These are phyloP conservation scores for Brienomyrus brachyistius DNA, from an alignment of 2,113 vertebrate genomes.

Conservation along the genomic window DNA sequence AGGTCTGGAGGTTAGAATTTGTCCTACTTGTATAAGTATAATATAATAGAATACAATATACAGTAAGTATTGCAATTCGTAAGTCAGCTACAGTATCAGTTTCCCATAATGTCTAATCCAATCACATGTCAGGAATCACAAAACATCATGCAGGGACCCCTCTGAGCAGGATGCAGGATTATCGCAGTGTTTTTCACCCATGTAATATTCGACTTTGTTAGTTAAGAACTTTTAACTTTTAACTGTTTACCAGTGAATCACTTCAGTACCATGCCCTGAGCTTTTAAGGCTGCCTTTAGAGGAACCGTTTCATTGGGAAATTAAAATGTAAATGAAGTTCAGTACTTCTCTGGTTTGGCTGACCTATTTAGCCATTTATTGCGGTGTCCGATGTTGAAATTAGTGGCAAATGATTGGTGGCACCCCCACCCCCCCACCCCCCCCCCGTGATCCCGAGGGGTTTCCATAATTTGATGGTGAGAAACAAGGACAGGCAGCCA, in stretches of 20 bases:
- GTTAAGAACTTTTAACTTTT: not conserved
- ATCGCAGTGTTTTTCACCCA: not conserved
- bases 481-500: slow-evolving; percentile 10
- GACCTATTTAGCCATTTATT: slow-evolving; percentile 17
- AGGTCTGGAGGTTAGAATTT: not conserved
- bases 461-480: not conserved
- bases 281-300: not conserved
- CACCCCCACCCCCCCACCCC: not conserved
- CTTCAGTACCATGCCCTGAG: not conserved
- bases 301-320: slow-evolving; percentile 2
- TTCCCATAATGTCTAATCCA: not conserved
- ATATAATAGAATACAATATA: not conserved
- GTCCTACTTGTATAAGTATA: not conserved
- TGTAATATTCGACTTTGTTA: not conserved
- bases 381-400: not conserved
- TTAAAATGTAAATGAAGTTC: slow-evolving; percentile 27
- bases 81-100: not conserved
- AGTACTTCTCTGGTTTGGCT: not conserved
- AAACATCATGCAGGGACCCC: not conserved
- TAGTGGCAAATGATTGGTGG: not conserved
- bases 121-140: not conserved
- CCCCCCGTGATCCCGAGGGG: not conserved
- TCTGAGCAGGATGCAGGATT: not conserved
- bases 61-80: not conserved
- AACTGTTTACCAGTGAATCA: slow-evolving; percentile 8